Evolutionary conservation across 1,140 invertebrate genomes (phyloP), one percentile per base, ranked within the genome.

Genomic region (Phymorhynchus buccinoides): DNA sequence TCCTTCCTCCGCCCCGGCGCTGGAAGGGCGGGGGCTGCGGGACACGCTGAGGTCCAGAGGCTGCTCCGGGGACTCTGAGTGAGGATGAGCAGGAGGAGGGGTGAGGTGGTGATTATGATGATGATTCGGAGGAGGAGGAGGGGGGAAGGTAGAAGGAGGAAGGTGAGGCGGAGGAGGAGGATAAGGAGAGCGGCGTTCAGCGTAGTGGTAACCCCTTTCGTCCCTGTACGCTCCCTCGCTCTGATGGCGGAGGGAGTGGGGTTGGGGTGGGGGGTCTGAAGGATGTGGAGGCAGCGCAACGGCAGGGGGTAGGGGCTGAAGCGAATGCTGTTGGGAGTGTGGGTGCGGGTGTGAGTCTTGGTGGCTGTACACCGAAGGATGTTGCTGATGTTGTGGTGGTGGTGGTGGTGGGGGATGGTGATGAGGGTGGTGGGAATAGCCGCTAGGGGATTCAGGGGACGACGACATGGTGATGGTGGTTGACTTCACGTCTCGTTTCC

Each of bases 31-130:
- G 27, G 77, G 77, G 77, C 77, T 79, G 7, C 77, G 30, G 77
- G 77, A 32, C 22, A 79, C 27, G 42, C 32, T 79, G 7, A 79
- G 77, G 37, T 79, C 77, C 77, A 79, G 44, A 3, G 77, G 77
- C 75, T 68, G 80, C n/a, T 68, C 71, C n/a, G n/a, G n/a, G 6
- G 12, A 0, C 30, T 66, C 62, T 27, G 16, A 0, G 48, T 42
- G n/a, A 39, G 16, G 35, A 7, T 80, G 44, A n/a, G 39, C 1
- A 22, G 16, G 44, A 37, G 39, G 42, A 27, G 48, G 44, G n/a
- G 56, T 6, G n/a, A 27, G n/a, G 78, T 42, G 35, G 32, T 80
- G 78, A 3, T 1, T 16, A 16, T 41, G 78, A 1, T 4, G 44
- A 27, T 48, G 79, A 16, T 18, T 6, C n/a, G 18, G 44, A n/a